phyloP scores from a whole-genome alignment of 2,888 invertebrate genomes.

The Tiliacea aurago region DNA sequence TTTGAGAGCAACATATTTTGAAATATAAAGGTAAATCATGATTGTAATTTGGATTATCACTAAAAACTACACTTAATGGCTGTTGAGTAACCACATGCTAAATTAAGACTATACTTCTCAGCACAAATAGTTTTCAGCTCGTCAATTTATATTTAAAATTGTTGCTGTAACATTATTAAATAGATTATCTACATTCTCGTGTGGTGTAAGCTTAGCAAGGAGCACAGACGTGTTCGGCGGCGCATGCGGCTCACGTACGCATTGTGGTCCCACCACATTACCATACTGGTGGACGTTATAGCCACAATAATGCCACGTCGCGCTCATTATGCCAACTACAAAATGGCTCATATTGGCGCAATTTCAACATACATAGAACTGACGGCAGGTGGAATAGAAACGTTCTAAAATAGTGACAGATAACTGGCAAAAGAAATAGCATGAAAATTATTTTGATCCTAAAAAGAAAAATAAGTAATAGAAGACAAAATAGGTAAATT shows the following conservation, averaged over 20 bases:
- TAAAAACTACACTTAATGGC: slow-evolving; percentile 10
- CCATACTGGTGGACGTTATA: slow-evolving; percentile 59
- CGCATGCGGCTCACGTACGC: slow-evolving; percentile 65
- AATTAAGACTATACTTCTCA: neutral
- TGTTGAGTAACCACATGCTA: slow-evolving; percentile 11
- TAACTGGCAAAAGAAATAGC: neutral
- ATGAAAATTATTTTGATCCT: neutral
- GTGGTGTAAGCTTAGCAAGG: slow-evolving; percentile 31
- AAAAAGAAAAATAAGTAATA: neutral
- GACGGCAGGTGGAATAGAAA: slow-evolving; percentile 24
- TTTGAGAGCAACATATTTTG: slow-evolving; percentile 25
- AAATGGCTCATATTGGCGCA: slow-evolving; percentile 54
- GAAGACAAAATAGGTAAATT: slow-evolving; percentile 8
- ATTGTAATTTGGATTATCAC: slow-evolving; percentile 15
- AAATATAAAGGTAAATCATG: slow-evolving; percentile 22
- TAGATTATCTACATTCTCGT: slow-evolving; percentile 44
- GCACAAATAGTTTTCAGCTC: slow-evolving; percentile 11
- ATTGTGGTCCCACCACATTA: slow-evolving; percentile 63
- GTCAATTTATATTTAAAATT: slow-evolving; percentile 26
- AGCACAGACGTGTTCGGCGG: slow-evolving; percentile 34
- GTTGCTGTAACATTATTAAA: slow-evolving; percentile 38
- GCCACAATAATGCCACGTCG: slow-evolving; percentile 58
- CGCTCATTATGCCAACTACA: slow-evolving; percentile 58
- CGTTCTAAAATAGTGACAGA: slow-evolving; percentile 13
- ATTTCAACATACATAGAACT: slow-evolving; percentile 48